A percentile compares a stretch with the other conserved stretches of the same genome.
phyloP scores from a whole-genome alignment of 2,888 invertebrate species.

The Anodontia alba region DNA sequence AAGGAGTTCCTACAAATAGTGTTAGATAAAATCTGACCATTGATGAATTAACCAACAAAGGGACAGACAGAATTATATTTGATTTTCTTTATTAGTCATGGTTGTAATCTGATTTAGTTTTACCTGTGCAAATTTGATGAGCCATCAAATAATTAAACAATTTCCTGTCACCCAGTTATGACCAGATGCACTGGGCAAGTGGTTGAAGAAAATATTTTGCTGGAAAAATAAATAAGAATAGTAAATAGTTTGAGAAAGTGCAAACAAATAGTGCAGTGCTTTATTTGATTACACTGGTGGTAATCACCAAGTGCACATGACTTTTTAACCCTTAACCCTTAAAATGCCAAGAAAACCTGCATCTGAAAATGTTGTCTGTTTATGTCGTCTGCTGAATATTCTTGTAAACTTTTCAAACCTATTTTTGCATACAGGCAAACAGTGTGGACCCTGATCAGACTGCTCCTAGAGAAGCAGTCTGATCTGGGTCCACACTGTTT shows the following conservation, averaged over 20 bases:
- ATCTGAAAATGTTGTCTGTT: too few relatives aligned
- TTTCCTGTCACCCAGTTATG: too few relatives aligned
- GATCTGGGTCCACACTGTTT: too few relatives aligned
- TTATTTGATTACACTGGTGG: background rate
- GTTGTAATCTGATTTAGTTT: background rate
- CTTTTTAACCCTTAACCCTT: too few relatives aligned
- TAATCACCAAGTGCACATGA: too few relatives aligned
- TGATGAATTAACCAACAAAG: background rate
- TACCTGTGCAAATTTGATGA: background rate
- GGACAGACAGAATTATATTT: background rate
- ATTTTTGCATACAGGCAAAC: too few relatives aligned
- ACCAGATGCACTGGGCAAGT: background rate
- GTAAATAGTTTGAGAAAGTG: background rate
- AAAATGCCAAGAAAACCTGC: too few relatives aligned
- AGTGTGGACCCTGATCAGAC: too few relatives aligned
- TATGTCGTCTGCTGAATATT: too few relatives aligned
- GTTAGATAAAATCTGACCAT: background rate
- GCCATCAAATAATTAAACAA: background rate
- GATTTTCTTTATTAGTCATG: slow-evolving; percentile 5
- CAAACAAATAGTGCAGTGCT: background rate
- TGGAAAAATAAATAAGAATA: background rate
- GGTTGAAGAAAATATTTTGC: background rate
- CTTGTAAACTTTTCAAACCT: too few relatives aligned
- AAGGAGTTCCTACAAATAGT: background rate
- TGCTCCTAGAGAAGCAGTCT: too few relatives aligned